Percentiles rank a stretch among this genome's conserved stretches.
These are phyloP conservation scores for Zeus faber DNA, from an alignment of 2,113 vertebrate genomes.

Conservation along the genomic window DNA sequence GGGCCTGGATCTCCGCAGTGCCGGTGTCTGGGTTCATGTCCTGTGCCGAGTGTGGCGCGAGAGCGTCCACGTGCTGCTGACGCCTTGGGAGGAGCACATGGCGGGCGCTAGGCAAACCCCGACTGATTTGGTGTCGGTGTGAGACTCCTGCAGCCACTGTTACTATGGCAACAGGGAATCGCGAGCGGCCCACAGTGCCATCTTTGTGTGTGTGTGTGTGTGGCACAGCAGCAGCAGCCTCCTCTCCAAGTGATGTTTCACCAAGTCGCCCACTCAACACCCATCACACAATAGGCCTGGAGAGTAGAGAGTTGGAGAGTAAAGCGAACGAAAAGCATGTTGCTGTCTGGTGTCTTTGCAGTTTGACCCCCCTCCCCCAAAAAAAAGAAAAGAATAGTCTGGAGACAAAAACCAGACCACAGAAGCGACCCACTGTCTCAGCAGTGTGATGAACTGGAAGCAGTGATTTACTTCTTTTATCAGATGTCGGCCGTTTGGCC, in stretches of 20 bases:
- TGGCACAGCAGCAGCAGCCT: constrained; percentile 34
- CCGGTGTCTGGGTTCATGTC: constrained; percentile 24
- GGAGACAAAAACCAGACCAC: too few relatives aligned
- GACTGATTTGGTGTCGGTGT: constrained; percentile 29
- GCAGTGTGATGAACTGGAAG: too few relatives aligned
- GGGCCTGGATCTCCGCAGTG: constrained; percentile 30
- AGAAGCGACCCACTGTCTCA: too few relatives aligned
- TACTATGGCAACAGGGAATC: constrained; percentile 75
- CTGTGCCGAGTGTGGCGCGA: too few relatives aligned
- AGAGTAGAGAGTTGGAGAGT: constrained; percentile 22
- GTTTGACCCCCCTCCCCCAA: too few relatives aligned
- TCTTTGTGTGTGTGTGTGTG: constrained; percentile 2
- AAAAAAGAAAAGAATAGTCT: too few relatives aligned
- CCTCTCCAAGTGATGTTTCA: constrained; percentile 69
- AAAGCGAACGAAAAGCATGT: too few relatives aligned
- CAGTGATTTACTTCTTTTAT: too few relatives aligned
- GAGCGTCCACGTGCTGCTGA: too few relatives aligned
- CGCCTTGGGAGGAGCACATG: constrained; percentile 22
- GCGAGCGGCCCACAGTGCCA: constrained; percentile 53
- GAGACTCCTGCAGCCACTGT: constrained; percentile 63
- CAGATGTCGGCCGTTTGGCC: too few relatives aligned
- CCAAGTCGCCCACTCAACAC: constrained; percentile 67
- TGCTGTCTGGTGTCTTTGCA: too few relatives aligned
- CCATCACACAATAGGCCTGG: constrained; percentile 50
- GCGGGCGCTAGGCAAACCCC: constrained; percentile 36